Conservation (phyloP, 2,113 vertebrate genomes). For the Lasiurus borealis region DNA sequence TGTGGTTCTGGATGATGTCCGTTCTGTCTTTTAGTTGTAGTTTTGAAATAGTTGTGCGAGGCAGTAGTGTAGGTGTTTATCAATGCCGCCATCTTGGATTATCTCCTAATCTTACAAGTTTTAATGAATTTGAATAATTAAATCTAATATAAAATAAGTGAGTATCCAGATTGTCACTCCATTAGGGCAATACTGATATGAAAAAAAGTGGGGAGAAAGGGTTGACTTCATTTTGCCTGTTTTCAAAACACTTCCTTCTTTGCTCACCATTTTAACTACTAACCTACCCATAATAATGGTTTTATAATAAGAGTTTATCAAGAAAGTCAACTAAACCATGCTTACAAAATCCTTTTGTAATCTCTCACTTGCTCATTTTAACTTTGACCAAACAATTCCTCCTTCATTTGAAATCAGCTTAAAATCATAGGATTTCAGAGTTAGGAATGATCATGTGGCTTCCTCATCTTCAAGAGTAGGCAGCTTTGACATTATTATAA, state of each 20-base stretch:
- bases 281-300: neutral
- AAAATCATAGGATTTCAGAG: slow-evolving; percentile 13
- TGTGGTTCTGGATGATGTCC: no score
- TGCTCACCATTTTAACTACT: neutral
- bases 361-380: neutral
- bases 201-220: neutral
- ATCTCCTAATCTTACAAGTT: neutral
- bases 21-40: no score
- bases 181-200: neutral
- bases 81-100: no score
- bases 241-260: slow-evolving; percentile 39
- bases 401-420: slow-evolving; percentile 54
- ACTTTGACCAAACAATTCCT: slow-evolving; percentile 46
- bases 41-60: no score
- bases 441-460: slow-evolving; percentile 15
- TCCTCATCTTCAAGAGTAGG: slow-evolving; percentile 19
- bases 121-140: slow-evolving; percentile 54
- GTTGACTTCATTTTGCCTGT: neutral
- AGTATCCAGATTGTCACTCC: neutral
- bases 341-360: slow-evolving; percentile 35
- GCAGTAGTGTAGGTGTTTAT: no score
- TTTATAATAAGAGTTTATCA: slow-evolving; percentile 51
- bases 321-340: neutral
- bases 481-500: slow-evolving; percentile 28
- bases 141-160: slow-evolving; percentile 36